Conservation (phyloP, 2,888 invertebrate species). For the Lasioglossum pauxillum region DNA sequence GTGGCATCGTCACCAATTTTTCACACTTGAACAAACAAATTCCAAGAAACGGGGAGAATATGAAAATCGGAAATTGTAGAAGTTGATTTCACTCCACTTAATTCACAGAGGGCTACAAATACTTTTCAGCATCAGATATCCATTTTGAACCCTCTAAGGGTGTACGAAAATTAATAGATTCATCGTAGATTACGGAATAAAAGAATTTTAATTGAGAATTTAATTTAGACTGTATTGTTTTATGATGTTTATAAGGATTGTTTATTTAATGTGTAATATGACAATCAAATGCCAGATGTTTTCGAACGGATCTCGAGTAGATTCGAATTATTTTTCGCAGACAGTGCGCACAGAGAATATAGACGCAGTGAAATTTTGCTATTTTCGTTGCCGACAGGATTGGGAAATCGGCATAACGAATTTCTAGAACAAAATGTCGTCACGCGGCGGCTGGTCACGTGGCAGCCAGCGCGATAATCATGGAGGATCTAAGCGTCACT, state of each 20-base stretch:
- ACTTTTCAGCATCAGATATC: neutral
- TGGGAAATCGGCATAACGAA: slow-evolving; percentile 9
- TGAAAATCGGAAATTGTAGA: neutral
- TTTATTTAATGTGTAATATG: too few species aligned
- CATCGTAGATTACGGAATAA: neutral
- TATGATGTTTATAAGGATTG: too few species aligned
- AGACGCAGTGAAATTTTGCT: neutral
- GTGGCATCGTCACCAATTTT: too few species aligned
- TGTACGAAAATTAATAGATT: neutral
- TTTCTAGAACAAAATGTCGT: slow-evolving; percentile 12
- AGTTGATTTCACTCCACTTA: neutral
- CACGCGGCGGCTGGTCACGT: neutral
- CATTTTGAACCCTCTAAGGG: accelerated
- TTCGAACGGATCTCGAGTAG: neutral
- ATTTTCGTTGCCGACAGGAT: neutral
- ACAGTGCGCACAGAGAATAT: neutral
- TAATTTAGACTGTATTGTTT: neutral
- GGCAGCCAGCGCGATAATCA: neutral
- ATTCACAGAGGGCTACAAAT: neutral
- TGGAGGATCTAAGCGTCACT: neutral
- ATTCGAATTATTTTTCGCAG: neutral
- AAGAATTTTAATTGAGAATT: neutral
- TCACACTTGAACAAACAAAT: neutral
- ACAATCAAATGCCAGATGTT: neutral
- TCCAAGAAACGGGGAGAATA: neutral